Evolutionary conservation across 1,140 invertebrate species (phyloP).

Genomic region (Drosophila pseudoobscura): DNA sequence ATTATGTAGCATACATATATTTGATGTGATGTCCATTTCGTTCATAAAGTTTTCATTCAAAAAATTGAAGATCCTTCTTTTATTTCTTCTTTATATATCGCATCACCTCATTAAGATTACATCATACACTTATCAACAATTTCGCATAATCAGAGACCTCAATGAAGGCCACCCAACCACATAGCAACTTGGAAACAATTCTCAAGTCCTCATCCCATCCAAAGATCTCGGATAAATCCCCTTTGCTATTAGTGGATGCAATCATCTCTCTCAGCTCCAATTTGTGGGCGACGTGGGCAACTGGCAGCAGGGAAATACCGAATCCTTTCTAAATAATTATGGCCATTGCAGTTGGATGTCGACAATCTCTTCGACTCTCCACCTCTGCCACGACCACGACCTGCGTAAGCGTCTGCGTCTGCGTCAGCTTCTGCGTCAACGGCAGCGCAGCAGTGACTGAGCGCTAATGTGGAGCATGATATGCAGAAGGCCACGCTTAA

Average conservation of each 20-base stretch:
- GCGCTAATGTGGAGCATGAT: constrained; percentile 76
- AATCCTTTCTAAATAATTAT: constrained; percentile 78
- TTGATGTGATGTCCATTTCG: not conserved
- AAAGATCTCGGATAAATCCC: constrained; percentile 14
- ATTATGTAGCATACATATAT: not conserved
- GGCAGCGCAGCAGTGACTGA: constrained; percentile 54
- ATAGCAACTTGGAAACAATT: not conserved
- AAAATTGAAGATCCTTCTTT: too few species aligned
- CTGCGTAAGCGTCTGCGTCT: too few species aligned
- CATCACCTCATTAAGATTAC: not conserved
- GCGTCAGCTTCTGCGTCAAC: constrained; percentile 2
- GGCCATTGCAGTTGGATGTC: constrained; percentile 39
- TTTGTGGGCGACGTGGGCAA: constrained; percentile 34
- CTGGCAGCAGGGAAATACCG: constrained; percentile 52
- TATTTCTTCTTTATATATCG: not conserved
- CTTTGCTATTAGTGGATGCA: constrained; percentile 43
- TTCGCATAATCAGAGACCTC: not conserved
- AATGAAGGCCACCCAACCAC: constrained; percentile 33
- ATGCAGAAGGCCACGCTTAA: constrained; percentile 75
- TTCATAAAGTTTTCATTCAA: too few species aligned
- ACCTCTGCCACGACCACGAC: constrained; percentile 8
- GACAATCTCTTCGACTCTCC: constrained; percentile 52
- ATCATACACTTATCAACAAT: constrained; percentile 15
- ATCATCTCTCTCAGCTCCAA: constrained; percentile 35
- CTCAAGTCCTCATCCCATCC: constrained; percentile 6